phyloP scores from a whole-genome alignment of 2,797 vertebrate species.

The Fundulus diaphanus region DNA sequence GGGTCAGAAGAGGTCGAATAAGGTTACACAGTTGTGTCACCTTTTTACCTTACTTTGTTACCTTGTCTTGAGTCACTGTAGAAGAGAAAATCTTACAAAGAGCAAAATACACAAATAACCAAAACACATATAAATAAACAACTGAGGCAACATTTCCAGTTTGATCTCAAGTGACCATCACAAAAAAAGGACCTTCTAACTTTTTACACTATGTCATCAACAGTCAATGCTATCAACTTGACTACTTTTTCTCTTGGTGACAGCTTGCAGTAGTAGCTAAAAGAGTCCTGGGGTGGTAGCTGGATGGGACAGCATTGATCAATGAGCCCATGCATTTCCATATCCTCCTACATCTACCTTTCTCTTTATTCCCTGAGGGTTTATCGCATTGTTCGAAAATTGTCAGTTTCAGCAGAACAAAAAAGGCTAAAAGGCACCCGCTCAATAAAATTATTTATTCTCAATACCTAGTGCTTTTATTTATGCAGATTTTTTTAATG shows the following conservation, averaged over 20 bases:
- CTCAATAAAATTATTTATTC: slow-evolving; percentile 34
- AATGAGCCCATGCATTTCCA: slow-evolving; percentile 8
- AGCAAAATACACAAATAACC: background rate
- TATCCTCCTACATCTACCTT: background rate
- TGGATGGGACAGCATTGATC: background rate
- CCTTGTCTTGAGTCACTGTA: background rate
- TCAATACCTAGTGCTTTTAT: slow-evolving; percentile 54
- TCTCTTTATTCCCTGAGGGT: background rate
- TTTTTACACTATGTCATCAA: background rate
- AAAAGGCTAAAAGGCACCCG: slow-evolving; percentile 19
- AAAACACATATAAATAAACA: slow-evolving; percentile 1
- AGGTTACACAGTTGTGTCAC: slow-evolving; percentile 13
- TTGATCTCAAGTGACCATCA: background rate
- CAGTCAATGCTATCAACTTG: background rate
- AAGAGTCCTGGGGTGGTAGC: background rate
- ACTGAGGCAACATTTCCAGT: background rate
- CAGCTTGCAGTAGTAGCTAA: background rate
- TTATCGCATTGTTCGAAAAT: slow-evolving; percentile 11
- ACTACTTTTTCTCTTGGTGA: slow-evolving; percentile 1
- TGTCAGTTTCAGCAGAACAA: slow-evolving; percentile 10
- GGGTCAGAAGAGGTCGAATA: slow-evolving; percentile 8
- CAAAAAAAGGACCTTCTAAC: background rate
- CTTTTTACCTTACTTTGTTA: background rate
- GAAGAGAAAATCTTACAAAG: background rate
- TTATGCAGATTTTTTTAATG: slow-evolving; percentile 58